Evolutionary conservation across 2,113 vertebrate species (phyloP).

Genomic region (Cinclus mexicanus): DNA sequence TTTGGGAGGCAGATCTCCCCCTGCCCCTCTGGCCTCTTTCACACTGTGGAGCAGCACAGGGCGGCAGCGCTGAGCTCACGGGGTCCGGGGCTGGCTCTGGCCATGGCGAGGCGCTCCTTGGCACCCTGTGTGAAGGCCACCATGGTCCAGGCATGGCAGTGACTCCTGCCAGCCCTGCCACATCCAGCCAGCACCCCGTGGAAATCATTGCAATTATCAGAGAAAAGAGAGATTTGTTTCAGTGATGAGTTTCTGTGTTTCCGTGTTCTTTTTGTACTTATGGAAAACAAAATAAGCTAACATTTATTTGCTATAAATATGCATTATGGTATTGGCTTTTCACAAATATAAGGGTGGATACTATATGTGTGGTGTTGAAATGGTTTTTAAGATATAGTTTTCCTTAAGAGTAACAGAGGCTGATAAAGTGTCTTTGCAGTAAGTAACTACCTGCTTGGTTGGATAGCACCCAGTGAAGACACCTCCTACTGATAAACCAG

Average conservation of each 20-base stretch:
- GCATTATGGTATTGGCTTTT: too few relatives aligned
- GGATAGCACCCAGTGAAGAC: too few relatives aligned
- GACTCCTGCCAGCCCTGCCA: neutral
- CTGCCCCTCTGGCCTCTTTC: neutral
- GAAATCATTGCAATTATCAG: accelerated
- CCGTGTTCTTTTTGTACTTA: neutral
- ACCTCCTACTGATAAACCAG: too few relatives aligned
- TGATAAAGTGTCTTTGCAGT: too few relatives aligned
- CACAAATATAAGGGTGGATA: too few relatives aligned
- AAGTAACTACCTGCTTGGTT: too few relatives aligned
- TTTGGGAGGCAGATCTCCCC: neutral
- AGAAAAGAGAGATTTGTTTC: neutral
- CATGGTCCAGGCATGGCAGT: neutral
- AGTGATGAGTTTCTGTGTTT: neutral
- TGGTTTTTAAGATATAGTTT: too few relatives aligned
- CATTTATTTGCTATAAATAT: too few relatives aligned
- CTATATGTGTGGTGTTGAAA: too few relatives aligned
- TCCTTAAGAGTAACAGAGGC: too few relatives aligned
- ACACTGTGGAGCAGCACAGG: neutral
- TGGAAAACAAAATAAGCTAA: neutral
- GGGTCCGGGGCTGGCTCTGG: neutral
- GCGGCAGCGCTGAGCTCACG: accelerated
- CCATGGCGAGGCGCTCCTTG: accelerated
- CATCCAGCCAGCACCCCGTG: neutral
- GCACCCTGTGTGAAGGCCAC: too few relatives aligned